Conservation (phyloP, 1,140 invertebrate species). For the Camponotus pennsylvanicus region DNA sequence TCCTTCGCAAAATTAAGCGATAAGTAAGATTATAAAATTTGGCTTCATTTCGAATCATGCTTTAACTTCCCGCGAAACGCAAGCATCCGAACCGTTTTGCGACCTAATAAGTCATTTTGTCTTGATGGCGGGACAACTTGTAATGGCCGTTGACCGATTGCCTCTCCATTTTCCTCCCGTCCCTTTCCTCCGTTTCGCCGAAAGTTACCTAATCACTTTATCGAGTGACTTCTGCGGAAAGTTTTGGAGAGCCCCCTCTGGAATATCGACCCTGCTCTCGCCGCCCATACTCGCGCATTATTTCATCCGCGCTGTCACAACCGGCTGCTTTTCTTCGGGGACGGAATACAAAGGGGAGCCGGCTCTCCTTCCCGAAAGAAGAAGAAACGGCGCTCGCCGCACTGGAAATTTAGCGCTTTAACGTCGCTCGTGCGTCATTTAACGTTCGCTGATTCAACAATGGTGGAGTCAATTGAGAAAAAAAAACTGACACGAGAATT, state of each 20-base stretch:
- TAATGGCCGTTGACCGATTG: conserved; percentile 73
- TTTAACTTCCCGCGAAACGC: conserved; percentile 32
- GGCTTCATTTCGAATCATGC: conserved; percentile 18
- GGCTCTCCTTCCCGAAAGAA: conserved; percentile 52
- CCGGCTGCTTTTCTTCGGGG: conserved; percentile 71
- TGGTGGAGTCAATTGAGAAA: conserved; percentile 23
- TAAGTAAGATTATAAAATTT: conserved; percentile 8
- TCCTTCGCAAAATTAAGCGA: background rate
- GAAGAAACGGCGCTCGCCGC: conserved; percentile 58
- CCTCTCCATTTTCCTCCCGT: conserved; percentile 65
- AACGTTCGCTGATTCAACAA: conserved; percentile 48
- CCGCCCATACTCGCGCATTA: conserved; percentile 71
- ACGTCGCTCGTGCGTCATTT: conserved; percentile 56
- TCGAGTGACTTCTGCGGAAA: conserved; percentile 78
- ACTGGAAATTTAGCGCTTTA: conserved; percentile 58
- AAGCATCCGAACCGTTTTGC: conserved; percentile 57
- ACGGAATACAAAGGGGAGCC: conserved; percentile 77
- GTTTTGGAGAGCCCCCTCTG: conserved; percentile 63
- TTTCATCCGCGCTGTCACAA: conserved; percentile 72
- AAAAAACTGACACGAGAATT: conserved; percentile 33
- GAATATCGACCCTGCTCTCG: conserved; percentile 55
- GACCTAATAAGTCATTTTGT: conserved; percentile 62
- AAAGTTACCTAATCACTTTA: conserved; percentile 83
- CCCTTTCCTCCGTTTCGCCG: conserved; percentile 65
- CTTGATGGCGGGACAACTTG: conserved; percentile 69